Evolutionary conservation across 2,113 vertebrate genomes (phyloP), one percentile per base, ranked within the genome.

Genomic region (Balaenoptera acutorostrata): DNA sequence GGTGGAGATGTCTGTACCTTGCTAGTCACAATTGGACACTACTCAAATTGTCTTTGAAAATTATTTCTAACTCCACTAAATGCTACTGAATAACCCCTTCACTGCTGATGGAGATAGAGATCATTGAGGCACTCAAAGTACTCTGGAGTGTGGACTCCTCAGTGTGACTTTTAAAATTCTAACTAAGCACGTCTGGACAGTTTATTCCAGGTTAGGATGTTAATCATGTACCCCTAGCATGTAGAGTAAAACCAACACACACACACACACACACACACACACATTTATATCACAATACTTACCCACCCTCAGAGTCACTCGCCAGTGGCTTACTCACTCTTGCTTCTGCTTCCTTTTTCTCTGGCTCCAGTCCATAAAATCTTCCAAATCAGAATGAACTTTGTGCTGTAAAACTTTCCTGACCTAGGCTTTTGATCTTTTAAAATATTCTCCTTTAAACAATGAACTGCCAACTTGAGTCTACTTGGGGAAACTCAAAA

Each of bases 401-500:
- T 41, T 61, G 78, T 74, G 15, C 75, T 82, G 1, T 21, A 55
- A 77, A 75, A 71, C 77, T n/a, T 69, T 64, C 31, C 55, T 15
- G 20, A 83, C 36, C 25, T 57, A 64, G 27, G 63, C 14, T 55
- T 85, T 91, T 55, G 21, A 64, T 59, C 69, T 63, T 88, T 36
- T 55, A 88, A 87, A 78, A 83, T 77, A 36, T 63, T 63, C 82
- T 75, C 29, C 27, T 93, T 96, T 77, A 64, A 96, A 88, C 69
- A 49, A 46, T 64, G 52, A 91, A 84, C 63, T 78, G 49, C 59
- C 66, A 92, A 69, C 57, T 61, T 39, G 72, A 61, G 49, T 92
- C 72, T 97, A 75, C 81, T 86, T 81, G 6, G 49, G 68, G 57
- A 95, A 93, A 93, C 29, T 69, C 6, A 69, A 46, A 85, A 85